A percentile compares a stretch with the other conserved stretches of the same genome.
Evolutionary conservation across 2,113 vertebrate species (phyloP).

Genomic region (Sciurus niger): DNA sequence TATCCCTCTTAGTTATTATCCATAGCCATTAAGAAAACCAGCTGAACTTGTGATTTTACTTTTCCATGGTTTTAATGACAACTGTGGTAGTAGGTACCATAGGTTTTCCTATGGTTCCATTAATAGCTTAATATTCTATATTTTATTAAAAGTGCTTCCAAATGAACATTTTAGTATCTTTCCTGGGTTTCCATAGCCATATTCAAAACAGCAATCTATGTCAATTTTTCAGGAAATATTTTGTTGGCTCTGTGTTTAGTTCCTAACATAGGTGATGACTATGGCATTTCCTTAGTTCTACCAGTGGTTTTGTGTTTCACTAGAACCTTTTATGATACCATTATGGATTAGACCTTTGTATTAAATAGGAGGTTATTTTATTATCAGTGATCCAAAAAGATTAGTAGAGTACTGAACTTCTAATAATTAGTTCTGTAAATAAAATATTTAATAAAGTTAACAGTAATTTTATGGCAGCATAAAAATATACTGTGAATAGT

Average conservation of each 20-base stretch:
- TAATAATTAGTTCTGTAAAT: constrained; percentile 46
- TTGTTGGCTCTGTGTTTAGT: background rate
- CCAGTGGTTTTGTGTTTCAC: background rate
- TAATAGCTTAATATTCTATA: constrained; percentile 14
- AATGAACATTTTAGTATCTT: background rate
- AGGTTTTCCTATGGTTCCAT: background rate
- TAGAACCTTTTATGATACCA: constrained; percentile 22
- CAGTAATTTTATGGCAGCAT: constrained; percentile 53
- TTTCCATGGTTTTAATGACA: background rate
- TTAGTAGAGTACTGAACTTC: constrained; percentile 19
- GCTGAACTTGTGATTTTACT: background rate
- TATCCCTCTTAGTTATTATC: background rate
- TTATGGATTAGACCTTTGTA: constrained; percentile 7
- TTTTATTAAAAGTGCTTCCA: constrained; percentile 23
- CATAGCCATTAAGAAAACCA: background rate
- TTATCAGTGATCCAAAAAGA: constrained; percentile 20
- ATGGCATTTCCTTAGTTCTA: constrained; percentile 41
- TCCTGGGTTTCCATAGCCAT: background rate
- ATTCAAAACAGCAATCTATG: background rate
- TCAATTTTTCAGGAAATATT: constrained; percentile 17
- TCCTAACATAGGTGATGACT: background rate
- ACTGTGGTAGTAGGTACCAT: background rate
- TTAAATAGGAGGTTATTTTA: constrained; percentile 49
- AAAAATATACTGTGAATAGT: constrained; percentile 18
- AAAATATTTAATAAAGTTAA: constrained; percentile 63